These are phyloP conservation scores for Lithodes maja DNA, from an alignment of 2,888 invertebrate species.

Conservation along the genomic window DNA sequence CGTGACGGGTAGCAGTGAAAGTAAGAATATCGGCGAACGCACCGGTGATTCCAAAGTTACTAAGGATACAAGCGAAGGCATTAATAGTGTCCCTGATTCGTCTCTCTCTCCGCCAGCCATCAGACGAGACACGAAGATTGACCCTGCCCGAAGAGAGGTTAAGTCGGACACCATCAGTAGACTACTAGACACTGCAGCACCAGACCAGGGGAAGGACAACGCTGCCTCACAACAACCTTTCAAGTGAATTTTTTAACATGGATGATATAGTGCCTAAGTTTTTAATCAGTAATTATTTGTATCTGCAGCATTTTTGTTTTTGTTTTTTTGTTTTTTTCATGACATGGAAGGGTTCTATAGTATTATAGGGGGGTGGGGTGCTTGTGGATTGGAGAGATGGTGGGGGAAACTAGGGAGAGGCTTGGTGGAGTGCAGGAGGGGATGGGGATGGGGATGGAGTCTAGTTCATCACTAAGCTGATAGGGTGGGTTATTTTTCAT, in stretches of 20 bases:
- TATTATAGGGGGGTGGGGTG: too few relatives aligned
- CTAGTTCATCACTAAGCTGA: too few relatives aligned
- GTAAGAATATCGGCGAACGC: background rate
- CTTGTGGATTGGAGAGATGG: too few relatives aligned
- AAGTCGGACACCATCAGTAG: slow-evolving; percentile 65
- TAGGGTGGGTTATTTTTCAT: too few relatives aligned
- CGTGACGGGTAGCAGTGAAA: background rate
- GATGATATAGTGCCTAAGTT: background rate
- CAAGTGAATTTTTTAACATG: slow-evolving; percentile 72
- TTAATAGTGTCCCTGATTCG: background rate
- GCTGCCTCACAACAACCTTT: slow-evolving; percentile 69
- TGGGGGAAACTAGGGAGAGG: too few relatives aligned
- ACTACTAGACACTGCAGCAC: slow-evolving; percentile 31
- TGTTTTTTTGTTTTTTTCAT: too few relatives aligned
- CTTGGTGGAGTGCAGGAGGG: too few relatives aligned
- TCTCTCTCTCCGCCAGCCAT: background rate
- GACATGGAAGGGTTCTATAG: too few relatives aligned
- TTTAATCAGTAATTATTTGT: background rate
- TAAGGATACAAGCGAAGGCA: slow-evolving; percentile 33
- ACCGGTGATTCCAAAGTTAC: background rate
- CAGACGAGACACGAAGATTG: slow-evolving; percentile 47
- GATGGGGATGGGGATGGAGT: too few relatives aligned
- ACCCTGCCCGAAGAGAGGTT: slow-evolving; percentile 54
- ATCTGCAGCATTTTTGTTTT: too few relatives aligned
- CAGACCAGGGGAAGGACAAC: slow-evolving; percentile 26